A percentile compares a stretch with the other conserved stretches of the same genome.
Evolutionary conservation across 2,888 invertebrate species (phyloP).

Genomic region (Zygogramma bicolorata): DNA sequence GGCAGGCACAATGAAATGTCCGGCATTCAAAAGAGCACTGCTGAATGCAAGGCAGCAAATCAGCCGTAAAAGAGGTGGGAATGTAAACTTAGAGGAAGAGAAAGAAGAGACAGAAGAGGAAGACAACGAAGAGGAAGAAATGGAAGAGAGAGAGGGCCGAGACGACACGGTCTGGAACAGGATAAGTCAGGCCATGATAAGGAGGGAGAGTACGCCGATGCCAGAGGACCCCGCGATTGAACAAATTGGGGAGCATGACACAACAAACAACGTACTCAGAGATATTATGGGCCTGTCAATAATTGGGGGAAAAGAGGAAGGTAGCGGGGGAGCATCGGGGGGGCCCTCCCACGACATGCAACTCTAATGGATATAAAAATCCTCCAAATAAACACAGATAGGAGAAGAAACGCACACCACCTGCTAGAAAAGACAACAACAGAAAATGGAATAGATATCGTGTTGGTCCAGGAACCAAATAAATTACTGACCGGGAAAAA

Average conservation of each 20-base stretch:
- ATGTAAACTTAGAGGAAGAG: not conserved
- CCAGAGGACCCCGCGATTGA: no score
- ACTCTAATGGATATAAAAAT: not conserved
- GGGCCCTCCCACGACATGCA: not conserved
- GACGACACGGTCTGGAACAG: no score
- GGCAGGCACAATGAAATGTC: constrained; percentile 10
- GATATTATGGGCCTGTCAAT: no score
- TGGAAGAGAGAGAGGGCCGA: no score
- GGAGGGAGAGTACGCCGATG: no score
- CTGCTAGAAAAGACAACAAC: not conserved
- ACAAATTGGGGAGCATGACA: no score
- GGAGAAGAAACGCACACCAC: not conserved
- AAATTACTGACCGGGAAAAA: not conserved
- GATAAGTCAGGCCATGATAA: no score
- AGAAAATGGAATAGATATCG: not conserved
- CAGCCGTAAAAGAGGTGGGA: not conserved
- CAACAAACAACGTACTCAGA: no score
- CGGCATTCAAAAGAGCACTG: constrained; percentile 11
- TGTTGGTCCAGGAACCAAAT: not conserved
- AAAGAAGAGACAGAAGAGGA: not conserved
- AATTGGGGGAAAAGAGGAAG: not conserved
- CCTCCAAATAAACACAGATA: not conserved
- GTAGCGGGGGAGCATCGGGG: not conserved
- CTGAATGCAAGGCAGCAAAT: not conserved
- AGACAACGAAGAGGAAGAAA: not conserved